Conservation (phyloP, 1,140 invertebrate genomes). For the Cataglyphis hispanica region DNA sequence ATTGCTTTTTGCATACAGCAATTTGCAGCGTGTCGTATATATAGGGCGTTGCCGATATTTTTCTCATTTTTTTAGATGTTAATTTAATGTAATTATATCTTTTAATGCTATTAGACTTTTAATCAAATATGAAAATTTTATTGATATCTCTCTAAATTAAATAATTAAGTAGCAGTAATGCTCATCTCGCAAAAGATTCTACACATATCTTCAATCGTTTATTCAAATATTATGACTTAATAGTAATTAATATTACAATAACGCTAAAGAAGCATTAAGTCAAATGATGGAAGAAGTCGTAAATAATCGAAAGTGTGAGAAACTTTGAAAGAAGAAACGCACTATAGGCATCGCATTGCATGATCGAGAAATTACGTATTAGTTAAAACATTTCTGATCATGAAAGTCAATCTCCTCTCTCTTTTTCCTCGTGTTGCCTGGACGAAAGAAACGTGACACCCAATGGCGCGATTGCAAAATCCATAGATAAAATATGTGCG, state of each 20-base stretch:
- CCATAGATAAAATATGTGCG: constrained; percentile 33
- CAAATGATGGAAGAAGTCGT: not conserved
- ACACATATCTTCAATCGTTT: not conserved
- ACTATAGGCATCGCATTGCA: not conserved
- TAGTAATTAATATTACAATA: not conserved
- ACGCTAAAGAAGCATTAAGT: not conserved
- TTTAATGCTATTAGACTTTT: too few species aligned
- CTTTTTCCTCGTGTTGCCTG: constrained; percentile 21
- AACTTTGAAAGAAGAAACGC: not conserved
- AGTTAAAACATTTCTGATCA: constrained; percentile 23
- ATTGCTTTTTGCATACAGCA: not conserved
- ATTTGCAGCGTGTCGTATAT: constrained; percentile 9
- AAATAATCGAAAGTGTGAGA: not conserved
- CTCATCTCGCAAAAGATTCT: not conserved
- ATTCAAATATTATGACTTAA: not conserved
- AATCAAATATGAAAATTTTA: not conserved
- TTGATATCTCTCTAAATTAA: not conserved
- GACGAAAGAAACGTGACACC: constrained; percentile 62
- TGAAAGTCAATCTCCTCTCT: constrained; percentile 35
- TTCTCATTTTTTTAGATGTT: not conserved
- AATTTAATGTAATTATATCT: not conserved
- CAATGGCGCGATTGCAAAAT: constrained; percentile 66
- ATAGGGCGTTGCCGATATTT: not conserved
- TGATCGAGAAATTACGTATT: constrained; percentile 21
- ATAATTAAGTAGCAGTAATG: not conserved